Evolutionary conservation across 2,113 vertebrate genomes (phyloP), one percentile per base, ranked within the genome.

Genomic region (Otus sunia): DNA sequence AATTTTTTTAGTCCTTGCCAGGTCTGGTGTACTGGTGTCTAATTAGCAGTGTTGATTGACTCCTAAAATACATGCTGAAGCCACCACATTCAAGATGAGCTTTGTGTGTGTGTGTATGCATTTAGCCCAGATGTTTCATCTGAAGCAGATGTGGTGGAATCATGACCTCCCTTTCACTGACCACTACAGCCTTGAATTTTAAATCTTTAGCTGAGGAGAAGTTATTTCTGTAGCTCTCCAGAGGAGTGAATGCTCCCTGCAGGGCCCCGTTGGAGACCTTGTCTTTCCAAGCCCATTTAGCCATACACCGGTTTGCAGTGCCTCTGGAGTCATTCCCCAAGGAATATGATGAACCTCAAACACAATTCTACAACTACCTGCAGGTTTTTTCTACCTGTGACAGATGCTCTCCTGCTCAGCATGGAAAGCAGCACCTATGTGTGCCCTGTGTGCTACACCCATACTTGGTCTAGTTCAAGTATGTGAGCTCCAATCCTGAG

Each of bases 91-190:
- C 15, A 62, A n/a, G 55, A 77, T 36, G 30, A 83, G 30, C 36
- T 69, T 41, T 91, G 9, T 92, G 18, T 59, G 49, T 81, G 25
- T 47, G 16, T 58, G 13, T 50, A 9, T 10, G 10, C 20, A 14
- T 84, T 82, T 58, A 85, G 73, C 18, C n/a, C 26, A 73, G 23
- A n/a, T 25, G 11, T 37, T 91, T 82, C 5, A 1, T 62, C 41
- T 87, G 71, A 60, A 75, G 25, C 69, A 64, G 21, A 47, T 49
- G 20, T 55, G 37, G 11, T 78, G 16, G 58, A 25, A 73, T 86
- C 23, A 32, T 41, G 45, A 14, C 45, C 19, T 96, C 92, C 89
- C 94, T 97, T 97, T 94, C 62, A 92, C 97, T 96, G 95, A 96
- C 96, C 97, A 94, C 14, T 81, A 27, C 73, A 97, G 32, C 32